Percentiles rank a stretch among this genome's conserved stretches.
These are phyloP conservation scores for Euphydryas editha DNA, from an alignment of 2,888 invertebrate genomes.

Conservation along the genomic window DNA sequence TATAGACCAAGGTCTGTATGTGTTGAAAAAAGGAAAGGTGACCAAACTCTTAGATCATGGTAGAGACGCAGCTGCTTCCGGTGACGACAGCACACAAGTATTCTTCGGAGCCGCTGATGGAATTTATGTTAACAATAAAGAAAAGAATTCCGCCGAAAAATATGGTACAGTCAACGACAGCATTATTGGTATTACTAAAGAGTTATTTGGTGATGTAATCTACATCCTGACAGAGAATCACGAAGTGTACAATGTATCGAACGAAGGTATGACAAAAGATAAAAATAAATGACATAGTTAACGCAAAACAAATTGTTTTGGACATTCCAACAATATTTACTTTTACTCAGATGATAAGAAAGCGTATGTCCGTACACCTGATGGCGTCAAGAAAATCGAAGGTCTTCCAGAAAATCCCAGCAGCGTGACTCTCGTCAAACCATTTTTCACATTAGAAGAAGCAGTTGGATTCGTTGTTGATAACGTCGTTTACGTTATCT, in stretches of 20 bases:
- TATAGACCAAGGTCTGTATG: constrained; percentile 52
- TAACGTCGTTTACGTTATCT: constrained; percentile 51
- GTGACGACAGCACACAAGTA: constrained; percentile 49
- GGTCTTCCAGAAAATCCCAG: constrained; percentile 56
- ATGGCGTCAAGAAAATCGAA: constrained; percentile 54
- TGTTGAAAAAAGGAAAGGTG: constrained; percentile 44
- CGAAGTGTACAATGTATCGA: constrained; percentile 61
- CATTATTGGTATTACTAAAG: constrained; percentile 45
- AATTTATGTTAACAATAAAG: constrained; percentile 53
- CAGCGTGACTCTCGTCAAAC: constrained; percentile 53
- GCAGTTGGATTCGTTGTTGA: constrained; percentile 55
- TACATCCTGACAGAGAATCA: constrained; percentile 64
- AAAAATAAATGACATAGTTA: constrained; percentile 51
- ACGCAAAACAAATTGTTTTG: constrained; percentile 61
- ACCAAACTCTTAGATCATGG: constrained; percentile 56
- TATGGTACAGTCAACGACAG: constrained; percentile 47
- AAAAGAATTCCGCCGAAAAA: constrained; percentile 42
- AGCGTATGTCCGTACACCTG: constrained; percentile 49
- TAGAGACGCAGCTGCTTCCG: constrained; percentile 51
- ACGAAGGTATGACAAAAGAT: constrained; percentile 58
- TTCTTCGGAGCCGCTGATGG: constrained; percentile 61
- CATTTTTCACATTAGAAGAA: constrained; percentile 55
- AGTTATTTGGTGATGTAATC: constrained; percentile 47
- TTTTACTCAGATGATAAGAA: constrained; percentile 55
- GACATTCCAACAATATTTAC: constrained; percentile 63